phyloP scores from a whole-genome alignment of 2,888 invertebrate genomes.

The Sphaeridia pumilis region DNA sequence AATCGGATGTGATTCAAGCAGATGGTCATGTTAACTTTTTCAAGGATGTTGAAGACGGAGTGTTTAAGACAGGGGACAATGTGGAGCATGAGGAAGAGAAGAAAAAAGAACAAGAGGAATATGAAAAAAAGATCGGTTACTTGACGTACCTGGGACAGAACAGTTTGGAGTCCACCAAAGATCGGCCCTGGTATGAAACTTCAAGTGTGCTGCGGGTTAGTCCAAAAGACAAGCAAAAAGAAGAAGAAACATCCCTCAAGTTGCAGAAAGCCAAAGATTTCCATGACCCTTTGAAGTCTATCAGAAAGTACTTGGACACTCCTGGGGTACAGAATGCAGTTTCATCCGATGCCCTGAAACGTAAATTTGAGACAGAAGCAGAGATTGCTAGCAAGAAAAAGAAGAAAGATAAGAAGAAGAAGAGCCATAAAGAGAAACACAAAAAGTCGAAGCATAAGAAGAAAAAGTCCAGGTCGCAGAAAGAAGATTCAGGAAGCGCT shows the following conservation, averaged over 20 bases:
- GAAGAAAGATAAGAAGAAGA: slow-evolving; percentile 37
- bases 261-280: slow-evolving; percentile 52
- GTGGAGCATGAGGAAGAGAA: slow-evolving; percentile 78
- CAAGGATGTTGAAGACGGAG: slow-evolving; percentile 65
- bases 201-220: slow-evolving; percentile 26
- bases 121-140: slow-evolving; percentile 95
- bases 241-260: slow-evolving; percentile 45
- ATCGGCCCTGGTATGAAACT: slow-evolving; percentile 70
- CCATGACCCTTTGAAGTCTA: slow-evolving; percentile 63
- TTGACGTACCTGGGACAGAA: slow-evolving; percentile 91
- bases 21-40: slow-evolving; percentile 69
- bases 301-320: slow-evolving; percentile 48
- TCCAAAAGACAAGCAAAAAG: slow-evolving; percentile 41
- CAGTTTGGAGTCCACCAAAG: slow-evolving; percentile 70
- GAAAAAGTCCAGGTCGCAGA: slow-evolving; percentile 37
- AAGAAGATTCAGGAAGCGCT: slow-evolving; percentile 29
- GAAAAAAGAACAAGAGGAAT: slow-evolving; percentile 84
- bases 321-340: slow-evolving; percentile 29
- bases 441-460: slow-evolving; percentile 39
- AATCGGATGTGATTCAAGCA: slow-evolving; percentile 25
- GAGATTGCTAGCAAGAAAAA: slow-evolving; percentile 29
- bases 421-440: slow-evolving; percentile 27
- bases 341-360: slow-evolving; percentile 17
- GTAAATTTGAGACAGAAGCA: background rate
- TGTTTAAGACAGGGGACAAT: slow-evolving; percentile 38